These are phyloP conservation scores for Thamnophis sirtalis DNA, from an alignment of 2,113 vertebrate genomes.

Conservation along the genomic window DNA sequence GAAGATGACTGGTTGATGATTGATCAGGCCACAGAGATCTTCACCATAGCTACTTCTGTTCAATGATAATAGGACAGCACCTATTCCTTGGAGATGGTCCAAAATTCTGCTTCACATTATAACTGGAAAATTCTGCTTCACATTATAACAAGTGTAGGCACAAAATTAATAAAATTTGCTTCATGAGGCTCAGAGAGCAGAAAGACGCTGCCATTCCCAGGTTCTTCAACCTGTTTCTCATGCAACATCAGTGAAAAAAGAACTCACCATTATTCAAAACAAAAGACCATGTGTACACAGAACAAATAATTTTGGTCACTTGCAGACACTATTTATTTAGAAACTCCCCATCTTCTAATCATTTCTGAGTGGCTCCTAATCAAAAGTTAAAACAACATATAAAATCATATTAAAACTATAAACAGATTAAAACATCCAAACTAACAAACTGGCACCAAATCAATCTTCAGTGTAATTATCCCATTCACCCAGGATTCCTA, in stretches of 20 bases:
- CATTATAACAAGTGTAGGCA: too few relatives aligned
- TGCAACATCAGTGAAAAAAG: constrained; percentile 14
- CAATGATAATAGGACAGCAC: background rate
- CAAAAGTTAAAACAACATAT: background rate
- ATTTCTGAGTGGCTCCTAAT: background rate
- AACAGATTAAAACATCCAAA: background rate
- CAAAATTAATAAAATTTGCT: background rate
- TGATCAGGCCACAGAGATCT: background rate
- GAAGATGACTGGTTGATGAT: background rate
- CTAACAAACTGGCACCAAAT: background rate
- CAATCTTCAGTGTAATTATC: background rate
- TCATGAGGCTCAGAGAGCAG: background rate
- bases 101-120: background rate
- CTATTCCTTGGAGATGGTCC: background rate
- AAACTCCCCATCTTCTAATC: background rate
- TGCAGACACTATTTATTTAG: background rate
- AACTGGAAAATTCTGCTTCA: background rate
- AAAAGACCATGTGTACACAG: background rate
- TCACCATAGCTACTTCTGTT: background rate
- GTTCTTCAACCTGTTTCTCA: background rate
- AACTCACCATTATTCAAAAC: constrained; percentile 19
- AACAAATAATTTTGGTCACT: background rate
- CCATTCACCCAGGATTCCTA: background rate
- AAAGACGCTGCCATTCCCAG: background rate
- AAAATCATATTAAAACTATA: background rate